Evolutionary conservation across 2,113 vertebrate species (phyloP), one percentile per base, ranked within the genome.

Genomic region (Jacana jacana): DNA sequence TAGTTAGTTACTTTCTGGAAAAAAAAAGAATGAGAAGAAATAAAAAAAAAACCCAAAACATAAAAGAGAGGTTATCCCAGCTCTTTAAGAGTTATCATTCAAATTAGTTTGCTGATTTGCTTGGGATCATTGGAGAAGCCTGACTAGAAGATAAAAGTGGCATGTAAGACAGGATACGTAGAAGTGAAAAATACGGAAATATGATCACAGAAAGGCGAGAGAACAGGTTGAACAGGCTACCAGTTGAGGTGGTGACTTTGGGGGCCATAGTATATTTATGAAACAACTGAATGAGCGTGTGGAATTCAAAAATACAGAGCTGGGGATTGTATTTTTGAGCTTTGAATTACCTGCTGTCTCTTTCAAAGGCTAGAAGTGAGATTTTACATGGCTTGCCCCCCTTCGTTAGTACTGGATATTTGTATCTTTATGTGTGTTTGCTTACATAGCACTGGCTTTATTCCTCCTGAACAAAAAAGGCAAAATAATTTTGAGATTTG

Each of bases 101-200:
- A 95, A 94, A 94, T 96, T 97, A 97, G 39, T 77, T 93, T 88
- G 84, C 91, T 78, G 88, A 86, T 94, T 82, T 97, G 55, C 94
- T 91, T 91, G 92, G 92, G 95, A 94, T 94, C 93, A 95, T 72
- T 96, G 88, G 82, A 94, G 88, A 94, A 90, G 88, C 80, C 86
- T 93, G 73, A 64, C 60, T 84, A 72, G 83, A 88, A 89, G 87
- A 93, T 84, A 23, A 60, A 94, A 92, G 33, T 92, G 87, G 68
- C 95, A 94, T 19, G 1, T 93, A 90, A 96, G 94, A 88, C 51
- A 70, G 55, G 72, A 52, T 89, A 68, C 30, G 44, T 91, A 55
- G 79, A 90, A 81, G 70, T 61, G 82, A 91, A 94, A 95, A 93
- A 83, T 92, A 64, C 90, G 72, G 85, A 92, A 78, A 35, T 69